Base-by-base conservation (phyloP, 2,888 invertebrate genomes). In the Fragum whitleyi region DNA sequence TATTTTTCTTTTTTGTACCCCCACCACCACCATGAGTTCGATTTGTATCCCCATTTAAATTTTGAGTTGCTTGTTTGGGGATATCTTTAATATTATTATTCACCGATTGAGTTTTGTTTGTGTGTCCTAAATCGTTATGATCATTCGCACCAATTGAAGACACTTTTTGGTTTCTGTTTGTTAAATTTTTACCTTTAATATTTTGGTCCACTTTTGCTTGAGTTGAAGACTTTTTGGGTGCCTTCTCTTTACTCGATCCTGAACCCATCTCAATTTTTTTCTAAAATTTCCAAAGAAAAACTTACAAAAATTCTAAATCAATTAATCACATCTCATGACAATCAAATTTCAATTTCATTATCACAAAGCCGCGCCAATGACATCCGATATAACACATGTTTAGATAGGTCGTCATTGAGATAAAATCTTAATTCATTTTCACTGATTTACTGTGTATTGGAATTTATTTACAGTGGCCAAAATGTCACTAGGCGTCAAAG, bases 191-290 rank as follows among this genome's bases (percentile, higher is more conserved):
- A 11, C 16, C 28, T 39, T 72, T 59, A 23, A 59, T 57, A 39
- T 23, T 42, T 19, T 72, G 57, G 32, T 61, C 62, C 32, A 65
- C 29, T 23, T 42, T 65, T 21, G 65, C 11, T 42, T 39, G 42
- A 1, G 65, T 65, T 19, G 32, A 57, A 29, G 61, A 39, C 53
- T 67, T 74, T 57, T 32, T 29, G 14, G 61, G 62, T 21, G 21
- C 32, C 42, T 82, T 82, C 29, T 61, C 75, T 70, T 78, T 79
- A 57, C 82, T 82, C 36, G 73, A 39, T 14, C 82, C 79, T 7
- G 82, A 75, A 26, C 82, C 82, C 81, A 81, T 81, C 0, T 79
- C 28, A 57, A 23, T 2, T 14, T 57, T n/a, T 53, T 53, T 57
- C 2, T 47, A 57, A 57, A 14, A 6, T 62, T 62, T 62, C 36